Evolutionary conservation across 1,140 invertebrate species (phyloP), one percentile per base, ranked within the genome.

Genomic region (Drosophila pectinifera): DNA sequence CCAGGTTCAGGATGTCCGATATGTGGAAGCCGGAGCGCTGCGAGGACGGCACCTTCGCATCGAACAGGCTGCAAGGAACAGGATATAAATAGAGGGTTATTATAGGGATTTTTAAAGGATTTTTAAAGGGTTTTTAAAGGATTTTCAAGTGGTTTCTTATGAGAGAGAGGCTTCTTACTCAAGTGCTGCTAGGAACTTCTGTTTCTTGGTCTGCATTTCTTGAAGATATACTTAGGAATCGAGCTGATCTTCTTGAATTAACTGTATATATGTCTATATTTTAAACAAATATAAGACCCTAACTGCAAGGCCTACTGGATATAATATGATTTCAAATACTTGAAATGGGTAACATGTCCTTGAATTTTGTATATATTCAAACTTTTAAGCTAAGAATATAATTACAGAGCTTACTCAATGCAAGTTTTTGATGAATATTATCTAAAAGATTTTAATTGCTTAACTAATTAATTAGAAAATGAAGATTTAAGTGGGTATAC

Each of bases 21-120:
- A 96, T 96, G 83, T 96, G 95, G 80, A 96, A 96, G 36, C 95
- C 95, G 1, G 94, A 94, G 39, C 95, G 91, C 72, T 94, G 94
- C 26, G 91, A 92, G 4, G 91, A 89, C 8, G 91, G 91, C 31
- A 92, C 83, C 69, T 92, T 92, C 20, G 91, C 75, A 76, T 92
- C 91, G 43, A 92, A 92, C 39, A 92, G 73, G 65, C 91, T 92
- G 64, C 5, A 92, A 70, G 3, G 6, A n/a, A n/a, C n/a, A n/a
- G 0, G n/a, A 6, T 8, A 36, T 43, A 3, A 10, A 20, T 34
- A 3, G 7, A 6, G 28, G 7, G 1, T 13, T 13, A 34, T 34
- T 28, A 28, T 28, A 5, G 31, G 28, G 28, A 10, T 31, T 3
- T 10, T 34, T 28, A 28, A 5, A 5, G 31, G 28, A 8, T 31